phyloP scores from a whole-genome alignment of 1,140 invertebrate genomes.

The Polypedilum pembai region DNA sequence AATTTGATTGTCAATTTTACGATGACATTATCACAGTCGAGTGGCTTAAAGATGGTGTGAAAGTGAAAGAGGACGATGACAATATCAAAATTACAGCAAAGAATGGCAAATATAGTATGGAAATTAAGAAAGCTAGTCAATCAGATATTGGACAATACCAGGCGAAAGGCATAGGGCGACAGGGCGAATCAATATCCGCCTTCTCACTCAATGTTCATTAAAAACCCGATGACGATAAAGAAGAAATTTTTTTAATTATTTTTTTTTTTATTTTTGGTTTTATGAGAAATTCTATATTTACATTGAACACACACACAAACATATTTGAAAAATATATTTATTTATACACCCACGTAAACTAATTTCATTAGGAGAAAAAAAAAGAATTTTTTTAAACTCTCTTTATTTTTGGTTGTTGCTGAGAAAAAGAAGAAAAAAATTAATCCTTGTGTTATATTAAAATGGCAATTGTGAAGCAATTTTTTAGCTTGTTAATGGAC shows the following conservation, averaged over 20 bases:
- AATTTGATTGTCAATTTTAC: slow-evolving; percentile 50
- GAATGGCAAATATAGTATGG: slow-evolving; percentile 65
- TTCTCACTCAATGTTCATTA: slow-evolving; percentile 74
- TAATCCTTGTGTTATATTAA: background rate
- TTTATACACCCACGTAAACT: background rate
- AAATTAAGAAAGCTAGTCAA: slow-evolving; percentile 64
- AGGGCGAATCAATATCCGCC: slow-evolving; percentile 69
- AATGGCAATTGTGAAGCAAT: background rate
- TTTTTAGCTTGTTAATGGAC: background rate
- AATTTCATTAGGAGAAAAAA: background rate
- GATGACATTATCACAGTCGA: slow-evolving; percentile 51
- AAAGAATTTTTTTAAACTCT: background rate
- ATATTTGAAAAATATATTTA: background rate
- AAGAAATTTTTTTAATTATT: background rate
- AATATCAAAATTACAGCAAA: slow-evolving; percentile 70
- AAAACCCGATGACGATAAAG: background rate
- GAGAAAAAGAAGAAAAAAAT: background rate
- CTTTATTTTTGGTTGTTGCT: background rate
- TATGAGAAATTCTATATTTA: slow-evolving; percentile 21
- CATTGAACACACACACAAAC: background rate
- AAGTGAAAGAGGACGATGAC: slow-evolving; percentile 60
- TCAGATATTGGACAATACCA: slow-evolving; percentile 86
- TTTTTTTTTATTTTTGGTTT: slow-evolving; percentile 22
- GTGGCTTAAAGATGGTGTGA: slow-evolving; percentile 80
- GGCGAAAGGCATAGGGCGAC: slow-evolving; percentile 76